These are phyloP conservation scores for Linnaemya tessellans DNA, from an alignment of 2,888 invertebrate genomes.

Conservation along the genomic window DNA sequence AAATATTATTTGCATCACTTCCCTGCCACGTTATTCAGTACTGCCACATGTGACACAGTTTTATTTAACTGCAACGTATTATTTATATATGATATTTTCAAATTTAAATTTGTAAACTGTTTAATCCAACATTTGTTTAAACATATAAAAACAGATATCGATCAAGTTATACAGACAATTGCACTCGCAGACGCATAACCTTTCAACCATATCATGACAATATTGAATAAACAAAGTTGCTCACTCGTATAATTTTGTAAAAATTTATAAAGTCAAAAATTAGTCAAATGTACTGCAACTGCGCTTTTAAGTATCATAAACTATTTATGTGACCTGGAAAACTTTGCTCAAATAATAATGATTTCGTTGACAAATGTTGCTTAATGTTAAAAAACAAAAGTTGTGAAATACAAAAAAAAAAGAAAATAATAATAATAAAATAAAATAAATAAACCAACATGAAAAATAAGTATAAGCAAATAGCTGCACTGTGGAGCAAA, in stretches of 20 bases:
- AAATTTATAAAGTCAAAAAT: conserved; percentile 1
- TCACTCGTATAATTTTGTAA: too few relatives aligned
- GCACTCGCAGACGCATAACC: conserved; percentile 1
- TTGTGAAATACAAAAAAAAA: background rate
- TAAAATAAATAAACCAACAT: background rate
- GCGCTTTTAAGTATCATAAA: conserved; percentile 37
- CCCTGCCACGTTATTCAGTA: background rate
- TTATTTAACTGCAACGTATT: background rate
- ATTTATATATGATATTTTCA: conserved; percentile 2
- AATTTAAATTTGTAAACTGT: background rate
- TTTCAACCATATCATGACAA: background rate
- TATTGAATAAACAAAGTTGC: too few relatives aligned
- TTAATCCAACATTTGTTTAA: background rate
- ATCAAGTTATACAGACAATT: background rate
- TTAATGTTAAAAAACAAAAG: conserved; percentile 22
- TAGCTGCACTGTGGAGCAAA: too few relatives aligned
- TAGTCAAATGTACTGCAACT: conserved; percentile 42
- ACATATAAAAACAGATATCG: background rate
- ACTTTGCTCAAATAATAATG: conserved; percentile 45
- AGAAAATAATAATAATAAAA: background rate
- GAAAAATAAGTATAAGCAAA: background rate
- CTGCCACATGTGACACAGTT: background rate
- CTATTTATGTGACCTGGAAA: conserved; percentile 60
- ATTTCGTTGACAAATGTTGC: conserved; percentile 41
- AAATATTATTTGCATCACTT: background rate